Evolutionary conservation across 92 coral and sea anemone species (phyloP), one percentile per base, ranked within the genome.

Genomic region (Porites lobata): DNA sequence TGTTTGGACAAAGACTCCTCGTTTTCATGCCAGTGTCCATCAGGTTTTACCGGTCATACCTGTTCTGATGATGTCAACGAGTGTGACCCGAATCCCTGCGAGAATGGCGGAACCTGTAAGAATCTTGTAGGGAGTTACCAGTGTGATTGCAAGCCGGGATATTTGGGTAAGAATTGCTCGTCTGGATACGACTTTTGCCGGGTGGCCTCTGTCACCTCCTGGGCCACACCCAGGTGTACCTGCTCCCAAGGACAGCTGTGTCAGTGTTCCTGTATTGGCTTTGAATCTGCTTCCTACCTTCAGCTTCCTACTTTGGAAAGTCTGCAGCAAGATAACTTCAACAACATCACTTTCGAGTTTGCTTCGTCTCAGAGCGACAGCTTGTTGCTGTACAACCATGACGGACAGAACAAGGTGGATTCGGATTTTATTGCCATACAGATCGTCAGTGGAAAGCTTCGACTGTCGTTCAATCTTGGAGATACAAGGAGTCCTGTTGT

Each of bases 391-490:
- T 94, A 95, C 83, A 96, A 95, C 80, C 57, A 51, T 11, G 97
- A 92, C 75, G 94, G 94, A 1, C 86, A 83, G 64, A 21, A 79
- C 20, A 79, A 32, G 72, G 81, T 50, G 57, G 93, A 91, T 83
- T 95, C 95, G 20, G 95, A 92, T 67, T 95, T 98, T 68, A 95
- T 95, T 24, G 98, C 99, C 26, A 78, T 98, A 50, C 96, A 98
- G 70, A 83, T 95, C 68, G 80, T 92, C 54, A 66, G 83, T 63
- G 97, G 98, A n/a, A 86, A 89, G 85, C 62, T 98, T 14, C 87
- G 92, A 78, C 85, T 96, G 80, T 98, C 96, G 47, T 98, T 93
- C 71, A 95, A 94, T 74, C 99, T 98, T 72, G 99, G 99, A 1
- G 87, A 88, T 72, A 72, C 89, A 53, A 57, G 19, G 19, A 77